Evolutionary conservation across 2,797 vertebrate genomes (phyloP).

Genomic region (Syngnathus acus): DNA sequence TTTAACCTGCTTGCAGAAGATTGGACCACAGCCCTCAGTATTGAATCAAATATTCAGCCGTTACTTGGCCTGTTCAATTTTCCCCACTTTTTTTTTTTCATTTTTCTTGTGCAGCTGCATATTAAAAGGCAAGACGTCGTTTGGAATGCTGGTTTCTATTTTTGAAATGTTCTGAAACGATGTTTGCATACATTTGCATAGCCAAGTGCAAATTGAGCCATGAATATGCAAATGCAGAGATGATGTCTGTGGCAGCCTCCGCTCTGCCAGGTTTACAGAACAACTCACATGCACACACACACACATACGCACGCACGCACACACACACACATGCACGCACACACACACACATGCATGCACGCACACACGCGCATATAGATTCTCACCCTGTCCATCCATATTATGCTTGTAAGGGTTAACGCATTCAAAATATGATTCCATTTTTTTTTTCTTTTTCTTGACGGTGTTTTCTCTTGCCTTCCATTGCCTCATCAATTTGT

Average conservation of each 20-base stretch:
- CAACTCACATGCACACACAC: constrained; percentile 39
- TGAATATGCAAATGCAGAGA: constrained; percentile 78
- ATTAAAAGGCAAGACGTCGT: constrained; percentile 71
- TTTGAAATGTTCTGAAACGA: constrained; percentile 80
- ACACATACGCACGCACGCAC: constrained; percentile 7
- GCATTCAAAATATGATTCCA: constrained; percentile 62
- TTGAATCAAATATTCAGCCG: constrained; percentile 57
- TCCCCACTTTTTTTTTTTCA: constrained; percentile 45
- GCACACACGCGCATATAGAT: constrained; percentile 44
- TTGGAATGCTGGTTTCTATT: constrained; percentile 78
- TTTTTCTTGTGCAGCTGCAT: constrained; percentile 60
- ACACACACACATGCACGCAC: constrained; percentile 35
- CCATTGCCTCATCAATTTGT: constrained; percentile 65
- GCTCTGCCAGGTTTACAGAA: constrained; percentile 75
- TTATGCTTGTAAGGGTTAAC: constrained; percentile 48
- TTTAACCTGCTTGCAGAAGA: constrained; percentile 50
- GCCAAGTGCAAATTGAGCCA: constrained; percentile 80
- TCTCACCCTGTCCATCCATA: constrained; percentile 51
- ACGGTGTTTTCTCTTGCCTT: constrained; percentile 45
- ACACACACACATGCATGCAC: constrained; percentile 40
- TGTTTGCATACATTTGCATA: constrained; percentile 84
- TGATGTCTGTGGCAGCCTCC: constrained; percentile 78
- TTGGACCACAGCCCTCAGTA: constrained; percentile 36
- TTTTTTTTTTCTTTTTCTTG: constrained; percentile 56
- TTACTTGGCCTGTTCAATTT: constrained; percentile 55